phyloP scores from a whole-genome alignment of 2,888 invertebrate genomes.

The Dorcus parallelipipedus region DNA sequence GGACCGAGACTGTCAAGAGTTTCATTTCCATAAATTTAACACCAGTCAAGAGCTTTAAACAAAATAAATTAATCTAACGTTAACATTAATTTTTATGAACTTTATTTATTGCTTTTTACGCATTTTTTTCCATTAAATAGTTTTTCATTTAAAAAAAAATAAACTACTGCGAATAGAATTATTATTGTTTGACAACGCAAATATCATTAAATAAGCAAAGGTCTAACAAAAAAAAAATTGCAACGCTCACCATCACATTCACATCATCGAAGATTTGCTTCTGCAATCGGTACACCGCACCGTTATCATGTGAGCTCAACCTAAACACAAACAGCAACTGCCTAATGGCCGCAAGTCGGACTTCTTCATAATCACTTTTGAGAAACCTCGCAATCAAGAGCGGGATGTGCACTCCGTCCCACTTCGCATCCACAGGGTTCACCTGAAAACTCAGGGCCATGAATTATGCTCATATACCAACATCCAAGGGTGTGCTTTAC shows the following conservation, averaged over 20 bases:
- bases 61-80: too few species aligned
- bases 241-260: conserved; percentile 31
- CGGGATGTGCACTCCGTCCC: conserved; percentile 26
- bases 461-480: background rate
- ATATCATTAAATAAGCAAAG: too few species aligned
- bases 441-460: background rate
- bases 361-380: conserved; percentile 43
- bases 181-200: too few species aligned
- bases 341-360: conserved; percentile 46
- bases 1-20: too few species aligned
- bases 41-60: too few species aligned
- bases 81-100: too few species aligned
- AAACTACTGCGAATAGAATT: too few species aligned
- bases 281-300: conserved; percentile 33
- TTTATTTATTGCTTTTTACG: too few species aligned
- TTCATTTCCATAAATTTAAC: too few species aligned
- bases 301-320: conserved; percentile 12
- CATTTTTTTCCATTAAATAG: too few species aligned
- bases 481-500: conserved; percentile 29
- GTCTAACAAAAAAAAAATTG: background rate
- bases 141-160: too few species aligned
- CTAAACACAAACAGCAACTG: conserved; percentile 42
- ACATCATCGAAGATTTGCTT: conserved; percentile 40
- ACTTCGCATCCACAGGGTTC: conserved; percentile 22
- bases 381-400: conserved; percentile 39